phyloP scores from a whole-genome alignment of 1,140 invertebrate genomes.

The Drosophila pseudoananassae region DNA sequence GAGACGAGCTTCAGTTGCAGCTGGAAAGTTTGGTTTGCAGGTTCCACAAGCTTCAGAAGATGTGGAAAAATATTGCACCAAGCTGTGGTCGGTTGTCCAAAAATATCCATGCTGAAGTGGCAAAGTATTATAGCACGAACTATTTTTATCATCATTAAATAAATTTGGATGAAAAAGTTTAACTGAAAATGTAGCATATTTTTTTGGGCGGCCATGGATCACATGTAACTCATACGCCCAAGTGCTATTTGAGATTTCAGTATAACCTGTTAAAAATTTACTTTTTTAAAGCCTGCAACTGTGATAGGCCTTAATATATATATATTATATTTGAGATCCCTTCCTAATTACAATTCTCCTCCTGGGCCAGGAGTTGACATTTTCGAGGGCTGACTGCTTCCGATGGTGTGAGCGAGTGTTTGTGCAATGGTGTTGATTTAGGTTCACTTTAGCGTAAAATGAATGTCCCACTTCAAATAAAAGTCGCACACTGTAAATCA shows the following conservation, averaged over 20 bases:
- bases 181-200: neutral
- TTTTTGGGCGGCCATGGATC: neutral
- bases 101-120: neutral
- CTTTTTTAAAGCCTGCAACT: no score
- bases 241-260: neutral
- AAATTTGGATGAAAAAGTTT: neutral
- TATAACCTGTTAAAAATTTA: no score
- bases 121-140: neutral
- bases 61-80: neutral
- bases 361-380: conserved; percentile 12
- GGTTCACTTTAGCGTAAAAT: conserved; percentile 82
- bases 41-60: neutral
- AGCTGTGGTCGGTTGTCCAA: neutral
- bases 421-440: conserved; percentile 74
- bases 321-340: neutral
- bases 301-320: no score
- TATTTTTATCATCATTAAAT: conserved; percentile 2
- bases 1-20: conserved; percentile 25
- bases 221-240: neutral
- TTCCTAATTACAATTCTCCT: conserved; percentile 24
- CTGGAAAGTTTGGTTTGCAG: neutral
- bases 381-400: conserved; percentile 6
- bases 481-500: conserved; percentile 81
- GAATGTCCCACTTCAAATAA: conserved; percentile 82
- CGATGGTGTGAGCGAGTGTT: conserved; percentile 3